A percentile compares a stretch with the other conserved stretches of the same genome.
Conservation (phyloP, 1,140 invertebrate species). For the Drosophila sproati region DNA sequence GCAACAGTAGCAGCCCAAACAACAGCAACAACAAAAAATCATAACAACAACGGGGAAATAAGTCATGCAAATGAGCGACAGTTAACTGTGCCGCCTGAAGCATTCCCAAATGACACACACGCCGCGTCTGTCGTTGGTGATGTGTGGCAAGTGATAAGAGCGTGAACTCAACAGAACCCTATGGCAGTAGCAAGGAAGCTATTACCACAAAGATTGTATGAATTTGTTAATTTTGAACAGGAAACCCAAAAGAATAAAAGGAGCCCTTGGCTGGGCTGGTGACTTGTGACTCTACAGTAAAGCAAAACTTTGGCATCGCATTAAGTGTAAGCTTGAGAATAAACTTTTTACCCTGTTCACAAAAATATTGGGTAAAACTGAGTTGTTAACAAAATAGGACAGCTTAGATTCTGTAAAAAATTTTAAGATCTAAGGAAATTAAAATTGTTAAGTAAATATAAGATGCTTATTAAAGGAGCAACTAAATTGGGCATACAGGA, state of each 20-base stretch:
- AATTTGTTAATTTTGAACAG: slow-evolving; percentile 68
- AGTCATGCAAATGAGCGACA: slow-evolving; percentile 76
- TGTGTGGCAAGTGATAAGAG: slow-evolving; percentile 65
- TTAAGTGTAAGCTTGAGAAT: too few relatives aligned
- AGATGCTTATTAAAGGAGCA: too few relatives aligned
- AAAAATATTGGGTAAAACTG: slow-evolving; percentile 1
- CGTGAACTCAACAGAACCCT: slow-evolving; percentile 22
- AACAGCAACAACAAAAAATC: slow-evolving; percentile 38
- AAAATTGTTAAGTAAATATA: too few relatives aligned
- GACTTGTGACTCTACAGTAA: not conserved
- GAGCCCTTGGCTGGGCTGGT: slow-evolving; percentile 16
- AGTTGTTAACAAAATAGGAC: slow-evolving; percentile 13
- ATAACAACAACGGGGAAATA: slow-evolving; percentile 40
- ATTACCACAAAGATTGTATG: slow-evolving; percentile 60
- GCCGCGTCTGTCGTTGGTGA: slow-evolving; percentile 46
- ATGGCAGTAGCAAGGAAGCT: slow-evolving; percentile 26
- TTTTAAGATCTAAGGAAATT: too few relatives aligned
- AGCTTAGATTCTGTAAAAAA: too few relatives aligned
- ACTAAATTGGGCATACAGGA: too few relatives aligned
- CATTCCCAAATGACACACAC: slow-evolving; percentile 68
- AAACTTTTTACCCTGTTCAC: too few relatives aligned
- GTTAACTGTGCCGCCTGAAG: slow-evolving; percentile 42
- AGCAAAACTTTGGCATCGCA: too few relatives aligned
- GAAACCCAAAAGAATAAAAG: slow-evolving; percentile 24
- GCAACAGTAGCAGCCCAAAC: slow-evolving; percentile 35